Percentiles rank a stretch among this genome's conserved stretches.
phyloP scores from a whole-genome alignment of 2,797 vertebrate species.

The Atherinosoma microstoma region DNA sequence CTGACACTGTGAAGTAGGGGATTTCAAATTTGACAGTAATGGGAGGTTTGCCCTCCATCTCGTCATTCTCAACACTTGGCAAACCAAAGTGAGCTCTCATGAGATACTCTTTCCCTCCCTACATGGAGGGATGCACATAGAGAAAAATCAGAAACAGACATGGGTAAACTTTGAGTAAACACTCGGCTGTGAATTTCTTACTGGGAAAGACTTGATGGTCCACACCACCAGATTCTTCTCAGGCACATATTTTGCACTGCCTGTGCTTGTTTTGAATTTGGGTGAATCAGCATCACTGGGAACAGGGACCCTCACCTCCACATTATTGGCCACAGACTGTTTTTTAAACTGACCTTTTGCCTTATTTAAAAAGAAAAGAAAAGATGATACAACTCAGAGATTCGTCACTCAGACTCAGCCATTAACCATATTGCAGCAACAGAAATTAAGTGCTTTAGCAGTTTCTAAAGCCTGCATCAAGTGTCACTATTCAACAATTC shows the following conservation, averaged over 20 bases:
- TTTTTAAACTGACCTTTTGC: constrained; percentile 98
- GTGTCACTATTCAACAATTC: not conserved
- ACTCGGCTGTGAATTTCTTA: constrained; percentile 71
- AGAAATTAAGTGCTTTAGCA: not conserved
- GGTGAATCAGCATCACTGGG: constrained; percentile 95
- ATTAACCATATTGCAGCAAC: not conserved
- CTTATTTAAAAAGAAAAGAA: constrained; percentile 65
- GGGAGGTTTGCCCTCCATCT: constrained; percentile 90
- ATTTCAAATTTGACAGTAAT: constrained; percentile 96
- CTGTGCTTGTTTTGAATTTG: constrained; percentile 93
- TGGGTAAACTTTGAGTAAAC: not conserved
- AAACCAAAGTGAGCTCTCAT: constrained; percentile 95
- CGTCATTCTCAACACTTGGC: constrained; percentile 93
- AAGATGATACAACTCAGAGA: not conserved
- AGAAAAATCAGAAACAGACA: constrained; percentile 11
- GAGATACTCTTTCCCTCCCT: constrained; percentile 94
- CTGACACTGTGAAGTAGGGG: constrained; percentile 95
- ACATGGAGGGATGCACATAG: constrained; percentile 13
- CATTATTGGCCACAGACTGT: constrained; percentile 94
- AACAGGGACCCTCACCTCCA: constrained; percentile 92
- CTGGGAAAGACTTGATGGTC: constrained; percentile 95
- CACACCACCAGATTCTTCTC: constrained; percentile 93
- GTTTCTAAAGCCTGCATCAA: not conserved
- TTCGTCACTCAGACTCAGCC: not conserved
- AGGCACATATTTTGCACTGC: constrained; percentile 90